Evolutionary conservation across 1,140 invertebrate genomes (phyloP).

Genomic region (Cydia splendana): DNA sequence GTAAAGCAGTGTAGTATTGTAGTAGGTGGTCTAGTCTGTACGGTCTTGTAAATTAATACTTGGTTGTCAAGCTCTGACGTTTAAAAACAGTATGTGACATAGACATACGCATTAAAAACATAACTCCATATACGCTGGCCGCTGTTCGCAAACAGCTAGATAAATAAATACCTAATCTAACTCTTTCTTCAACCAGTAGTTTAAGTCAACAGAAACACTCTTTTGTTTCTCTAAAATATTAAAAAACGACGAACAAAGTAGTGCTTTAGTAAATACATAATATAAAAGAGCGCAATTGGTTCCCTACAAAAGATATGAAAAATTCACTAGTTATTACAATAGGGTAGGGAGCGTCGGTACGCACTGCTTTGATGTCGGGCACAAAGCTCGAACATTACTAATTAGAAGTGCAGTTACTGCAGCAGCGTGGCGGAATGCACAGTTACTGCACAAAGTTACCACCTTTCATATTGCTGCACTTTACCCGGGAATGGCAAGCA

Average conservation of each 20-base stretch:
- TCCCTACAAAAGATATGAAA: slow-evolving; percentile 22
- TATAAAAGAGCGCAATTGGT: slow-evolving; percentile 25
- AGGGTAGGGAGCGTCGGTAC: slow-evolving; percentile 15
- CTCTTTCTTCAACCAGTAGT: neutral
- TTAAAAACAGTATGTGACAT: no score
- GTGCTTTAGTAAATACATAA: slow-evolving; percentile 21
- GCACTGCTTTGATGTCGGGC: slow-evolving; percentile 21
- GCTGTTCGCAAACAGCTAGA: no score
- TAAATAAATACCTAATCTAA: neutral
- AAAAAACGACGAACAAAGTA: neutral
- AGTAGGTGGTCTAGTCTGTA: no score
- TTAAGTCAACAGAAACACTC: neutral
- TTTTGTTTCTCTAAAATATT: neutral
- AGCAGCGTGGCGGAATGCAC: slow-evolving; percentile 34
- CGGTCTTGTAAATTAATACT: no score
- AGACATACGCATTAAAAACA: no score
- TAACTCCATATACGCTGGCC: no score
- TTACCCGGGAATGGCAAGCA: slow-evolving; percentile 34
- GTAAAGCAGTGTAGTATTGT: no score
- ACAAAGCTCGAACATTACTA: slow-evolving; percentile 39
- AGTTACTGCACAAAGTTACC: slow-evolving; percentile 39
- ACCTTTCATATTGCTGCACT: slow-evolving; percentile 40
- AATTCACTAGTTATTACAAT: slow-evolving; percentile 28
- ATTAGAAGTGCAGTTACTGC: slow-evolving; percentile 41
- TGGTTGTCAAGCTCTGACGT: no score